Evolutionary conservation across 2,888 invertebrate species (phyloP), one percentile per base, ranked within the genome.

Genomic region (Charanyca ferruginea): DNA sequence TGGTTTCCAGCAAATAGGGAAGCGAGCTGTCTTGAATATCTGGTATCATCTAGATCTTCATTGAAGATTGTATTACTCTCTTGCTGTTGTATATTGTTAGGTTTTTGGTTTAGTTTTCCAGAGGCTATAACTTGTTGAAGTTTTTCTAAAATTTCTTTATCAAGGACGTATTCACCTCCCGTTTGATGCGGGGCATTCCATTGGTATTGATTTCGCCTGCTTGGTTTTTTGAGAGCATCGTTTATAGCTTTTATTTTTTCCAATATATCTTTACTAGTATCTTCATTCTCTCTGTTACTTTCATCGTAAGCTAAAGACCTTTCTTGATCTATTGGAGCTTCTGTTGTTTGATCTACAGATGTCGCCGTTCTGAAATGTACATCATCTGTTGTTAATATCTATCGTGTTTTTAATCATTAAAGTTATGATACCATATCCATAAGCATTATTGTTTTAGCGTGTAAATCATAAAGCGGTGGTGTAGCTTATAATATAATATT

Each of bases 181-280:
- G 87, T 79, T 51, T 89, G 87, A 16, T 89, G 87, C 51, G 87
- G 85, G 8, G 85, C 82, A 47, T 91, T 90, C 79, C 87, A 90
- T 55, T 88, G 89, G 1, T 86, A 79, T 65, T 89, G 89, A 61
- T 86, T 87, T 69, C 87, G 85, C 70, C 83, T 88, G 25, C 84
- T 80, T 45, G 93, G 87, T 90, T 95, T 90, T 83, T 93, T 85
- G 5, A 95, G 75, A 22, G 92, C 92, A 51, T 93, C 91, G 80
- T 96, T 96, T 5, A 96, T 91, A 66, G 91, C 90, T 80, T 93
- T 94, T 69, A 96, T 96, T 89, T 96, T 96, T 44, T 96, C 93
- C 32, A 96, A 84, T 62, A 96, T 96, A 38, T 96, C 94, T 85
- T 83, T 86, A 6, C 91, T 89, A 38, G 78, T 84, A 3, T 85